Evolutionary conservation across 2,888 invertebrate genomes (phyloP), one percentile per base, ranked within the genome.

Genomic region (Drosophila atroscutellata): DNA sequence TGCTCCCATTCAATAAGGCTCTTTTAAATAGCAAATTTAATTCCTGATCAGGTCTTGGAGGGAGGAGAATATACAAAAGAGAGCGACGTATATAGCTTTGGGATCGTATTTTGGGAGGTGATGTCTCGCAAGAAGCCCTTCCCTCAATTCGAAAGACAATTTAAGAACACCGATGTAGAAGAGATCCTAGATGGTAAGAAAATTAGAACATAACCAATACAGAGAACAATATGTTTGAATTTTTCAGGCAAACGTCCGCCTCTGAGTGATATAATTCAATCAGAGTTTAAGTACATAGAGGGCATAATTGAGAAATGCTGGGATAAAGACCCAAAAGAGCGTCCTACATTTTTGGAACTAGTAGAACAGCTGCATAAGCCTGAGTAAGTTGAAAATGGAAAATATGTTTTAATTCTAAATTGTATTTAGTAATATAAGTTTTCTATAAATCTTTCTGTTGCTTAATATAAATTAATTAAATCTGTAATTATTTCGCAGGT

Each of bases 41-140:
- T 15, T n/a, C 15, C 8, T 28, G 26, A 15, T 4, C 30, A 56
- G 56, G n/a, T 56, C 3, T 20, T 39, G 0, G 5, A 15, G 5
- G 0, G 15, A 37, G 11, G 3, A 18, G 4, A 32, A 2, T 34
- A 26, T n/a, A 34, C 45, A n/a, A 28, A 28, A 9, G n/a, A n/a
- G 11, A 36, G 50, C 45, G 52, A 42, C 34, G 26, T 61, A 24
- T 52, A 52, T 24, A 42, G 61, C 28, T 62, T 62, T 36, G 55
- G 47, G 9, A 54, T 54, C 9, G 30, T 30, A 30, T 30, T 8
- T 30, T 30, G 30, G 30, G 30, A 30, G 30, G 8, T 30, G 30
- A 37, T 37, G 37, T 30, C 39, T 2, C 39, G 55, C 13, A 50
- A 47, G n/a, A 47, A 63, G 30, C 54, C 55, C 20, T 63, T 49